These are phyloP conservation scores for Butorides virescens DNA, from an alignment of 2,113 vertebrate species.

Conservation along the genomic window DNA sequence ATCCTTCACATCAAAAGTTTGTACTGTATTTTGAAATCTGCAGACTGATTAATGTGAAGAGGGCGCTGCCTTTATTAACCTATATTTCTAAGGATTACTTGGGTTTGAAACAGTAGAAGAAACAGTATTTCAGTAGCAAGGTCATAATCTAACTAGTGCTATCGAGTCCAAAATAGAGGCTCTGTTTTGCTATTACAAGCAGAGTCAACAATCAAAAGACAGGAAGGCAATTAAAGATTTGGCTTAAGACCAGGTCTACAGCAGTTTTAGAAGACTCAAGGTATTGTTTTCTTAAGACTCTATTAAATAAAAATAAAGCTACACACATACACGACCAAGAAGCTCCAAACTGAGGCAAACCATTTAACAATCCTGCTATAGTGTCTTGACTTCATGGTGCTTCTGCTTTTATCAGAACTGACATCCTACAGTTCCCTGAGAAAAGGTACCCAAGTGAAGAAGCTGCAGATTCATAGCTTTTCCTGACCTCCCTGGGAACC, in stretches of 20 bases:
- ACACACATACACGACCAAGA: background rate
- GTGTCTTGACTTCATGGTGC: background rate
- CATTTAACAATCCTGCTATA: background rate
- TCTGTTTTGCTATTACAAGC: conserved; percentile 24
- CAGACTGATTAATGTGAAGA: background rate
- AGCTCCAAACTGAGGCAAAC: background rate
- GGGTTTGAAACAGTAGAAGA: background rate
- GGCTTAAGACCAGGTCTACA: conserved; percentile 6
- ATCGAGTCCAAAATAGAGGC: background rate
- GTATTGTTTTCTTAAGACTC: background rate
- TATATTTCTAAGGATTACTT: background rate
- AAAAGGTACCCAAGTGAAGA: background rate
- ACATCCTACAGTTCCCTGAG: background rate
- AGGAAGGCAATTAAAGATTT: conserved; percentile 50
- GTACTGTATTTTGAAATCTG: background rate
- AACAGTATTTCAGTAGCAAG: background rate
- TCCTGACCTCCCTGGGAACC: background rate
- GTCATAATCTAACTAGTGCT: background rate
- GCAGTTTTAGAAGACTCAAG: background rate
- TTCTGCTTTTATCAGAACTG: background rate
- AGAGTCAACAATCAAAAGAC: conserved; percentile 26
- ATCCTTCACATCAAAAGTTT: background rate
- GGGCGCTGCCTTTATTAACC: background rate
- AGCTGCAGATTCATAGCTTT: background rate
- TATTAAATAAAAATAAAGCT: background rate